Percentiles rank a stretch among this genome's conserved stretches.
These are phyloP conservation scores for Atrichornis clamosus DNA, from an alignment of 2,113 vertebrate genomes.

Conservation along the genomic window DNA sequence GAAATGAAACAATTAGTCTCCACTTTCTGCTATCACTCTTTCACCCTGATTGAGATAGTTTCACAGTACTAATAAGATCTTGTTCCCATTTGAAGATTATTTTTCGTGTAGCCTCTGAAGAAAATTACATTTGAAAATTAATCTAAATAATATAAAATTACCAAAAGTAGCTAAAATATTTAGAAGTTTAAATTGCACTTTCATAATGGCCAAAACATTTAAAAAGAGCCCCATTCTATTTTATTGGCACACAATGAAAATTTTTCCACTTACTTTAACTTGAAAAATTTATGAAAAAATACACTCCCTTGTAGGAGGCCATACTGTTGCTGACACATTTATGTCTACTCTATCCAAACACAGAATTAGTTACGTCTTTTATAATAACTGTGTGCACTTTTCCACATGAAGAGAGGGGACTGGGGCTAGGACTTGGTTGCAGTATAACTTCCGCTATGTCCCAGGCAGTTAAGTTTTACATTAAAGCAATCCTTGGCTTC, in stretches of 20 bases:
- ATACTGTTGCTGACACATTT: constrained; percentile 9
- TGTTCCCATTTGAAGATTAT: not conserved
- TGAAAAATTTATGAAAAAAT: constrained; percentile 15
- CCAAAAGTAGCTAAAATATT: not conserved
- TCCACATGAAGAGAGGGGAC: not conserved
- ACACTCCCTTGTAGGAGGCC: not conserved
- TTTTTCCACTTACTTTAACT: not conserved
- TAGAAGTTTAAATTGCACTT: not conserved
- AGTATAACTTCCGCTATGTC: not conserved
- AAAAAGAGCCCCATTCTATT: not conserved
- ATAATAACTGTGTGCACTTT: not conserved
- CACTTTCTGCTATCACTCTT: not conserved
- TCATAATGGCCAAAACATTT: not conserved
- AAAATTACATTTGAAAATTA: not conserved
- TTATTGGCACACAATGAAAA: not conserved
- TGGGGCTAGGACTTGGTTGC: not conserved
- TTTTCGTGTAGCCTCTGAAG: not conserved
- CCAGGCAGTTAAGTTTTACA: not conserved
- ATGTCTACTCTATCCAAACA: constrained; percentile 9
- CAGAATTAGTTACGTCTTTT: not conserved
- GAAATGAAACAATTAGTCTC: not conserved
- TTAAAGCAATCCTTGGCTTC: not conserved
- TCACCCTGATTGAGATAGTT: not conserved
- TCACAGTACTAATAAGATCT: not conserved
- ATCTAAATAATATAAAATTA: not conserved